Evolutionary conservation across 1,140 invertebrate species (phyloP), one percentile per base, ranked within the genome.

Genomic region (Penaeus vannamei): DNA sequence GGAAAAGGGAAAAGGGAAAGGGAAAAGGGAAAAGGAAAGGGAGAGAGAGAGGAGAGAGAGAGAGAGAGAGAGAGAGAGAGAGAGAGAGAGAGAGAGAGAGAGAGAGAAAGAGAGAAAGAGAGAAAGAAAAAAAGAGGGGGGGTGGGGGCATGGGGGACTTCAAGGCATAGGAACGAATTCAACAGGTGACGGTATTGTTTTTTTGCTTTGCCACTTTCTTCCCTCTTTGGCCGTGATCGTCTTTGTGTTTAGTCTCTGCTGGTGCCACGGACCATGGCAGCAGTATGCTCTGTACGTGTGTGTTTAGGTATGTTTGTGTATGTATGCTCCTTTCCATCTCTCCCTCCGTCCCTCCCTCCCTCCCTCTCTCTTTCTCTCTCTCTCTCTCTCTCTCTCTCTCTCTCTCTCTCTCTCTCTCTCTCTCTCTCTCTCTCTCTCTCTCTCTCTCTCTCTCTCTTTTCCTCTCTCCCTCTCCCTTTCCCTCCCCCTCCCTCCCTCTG

Each of bases 251-350:
- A 7, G 36, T 7, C 36, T 0, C 36, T 42, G 4, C 36, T 42
- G 36, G 36, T 42, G 36, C 8, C 8, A 42, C 36, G 36, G 4
- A 4, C 36, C 36, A 42, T 42, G 36, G 4, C 36, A 42, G 36
- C 36, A 42, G 36, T 7, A 42, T 42, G 26, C 10, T 26, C 22
- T 77, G 22, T 77, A 26, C 26, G 26, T 10, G 12, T 29, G 72
- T 77, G 72, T 32, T 19, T 61, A 32, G 20, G 61, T 83, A 53
- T 83, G 81, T 26, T 20, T 32, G 59, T 83, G 72, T 83, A 53
- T 59, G 59, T 83, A 53, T 29, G 81, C 36, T 7, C 76, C 22
- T 36, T 22, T 79, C 36, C 26, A 4, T 79, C 76, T 36, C 76
- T 36, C 36, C 32, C 36, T 5, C 76, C 26, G 8, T 79, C 26